These are phyloP conservation scores for Grammomys dolichurus DNA, from an alignment of 2,113 vertebrate genomes.

Conservation along the genomic window DNA sequence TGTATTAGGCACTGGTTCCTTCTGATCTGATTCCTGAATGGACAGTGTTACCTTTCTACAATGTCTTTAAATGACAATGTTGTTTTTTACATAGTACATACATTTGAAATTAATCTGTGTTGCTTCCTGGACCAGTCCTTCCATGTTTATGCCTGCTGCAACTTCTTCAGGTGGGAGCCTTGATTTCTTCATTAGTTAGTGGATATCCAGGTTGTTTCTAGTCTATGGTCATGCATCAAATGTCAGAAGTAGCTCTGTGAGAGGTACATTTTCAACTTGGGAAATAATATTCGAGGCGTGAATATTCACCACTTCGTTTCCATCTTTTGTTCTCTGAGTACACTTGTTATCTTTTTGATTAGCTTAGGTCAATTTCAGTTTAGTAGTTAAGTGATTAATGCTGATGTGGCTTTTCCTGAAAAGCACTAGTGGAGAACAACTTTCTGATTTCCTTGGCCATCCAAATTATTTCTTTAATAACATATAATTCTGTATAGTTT, in stretches of 20 bases:
- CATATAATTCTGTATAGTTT: not conserved
- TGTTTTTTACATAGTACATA: not conserved
- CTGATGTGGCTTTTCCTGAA: not conserved
- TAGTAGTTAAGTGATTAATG: not conserved
- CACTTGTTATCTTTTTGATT: not conserved
- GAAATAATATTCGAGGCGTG: not conserved
- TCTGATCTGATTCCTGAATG: too few relatives aligned
- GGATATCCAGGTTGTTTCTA: not conserved
- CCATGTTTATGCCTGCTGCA: not conserved
- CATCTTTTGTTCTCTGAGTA: not conserved
- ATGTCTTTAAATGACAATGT: not conserved
- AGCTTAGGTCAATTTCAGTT: not conserved
- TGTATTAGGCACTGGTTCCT: too few relatives aligned
- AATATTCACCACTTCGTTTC: rapidly evolving
- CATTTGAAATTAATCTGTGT: not conserved
- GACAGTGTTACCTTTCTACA: not conserved
- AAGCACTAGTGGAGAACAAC: not conserved
- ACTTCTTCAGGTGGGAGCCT: not conserved
- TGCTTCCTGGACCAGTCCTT: not conserved
- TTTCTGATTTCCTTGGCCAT: not conserved
- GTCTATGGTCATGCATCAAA: not conserved
- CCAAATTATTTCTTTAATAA: not conserved
- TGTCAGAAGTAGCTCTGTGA: not conserved
- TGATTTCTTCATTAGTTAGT: not conserved
- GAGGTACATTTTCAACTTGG: too few relatives aligned